phyloP scores from a whole-genome alignment of 1,140 invertebrate genomes.

The Oscheius sp. region DNA sequence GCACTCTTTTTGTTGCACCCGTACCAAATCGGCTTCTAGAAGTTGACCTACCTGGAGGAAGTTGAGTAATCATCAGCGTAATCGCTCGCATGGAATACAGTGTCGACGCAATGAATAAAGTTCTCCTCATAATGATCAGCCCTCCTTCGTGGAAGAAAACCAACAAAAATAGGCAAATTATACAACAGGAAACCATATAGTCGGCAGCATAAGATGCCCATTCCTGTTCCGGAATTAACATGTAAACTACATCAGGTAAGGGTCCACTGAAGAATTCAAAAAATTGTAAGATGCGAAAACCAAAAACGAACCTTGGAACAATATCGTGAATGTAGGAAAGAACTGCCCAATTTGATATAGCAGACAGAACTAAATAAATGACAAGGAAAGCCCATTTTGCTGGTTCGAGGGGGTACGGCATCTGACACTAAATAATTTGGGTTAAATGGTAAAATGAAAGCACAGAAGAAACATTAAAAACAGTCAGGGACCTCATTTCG shows the following conservation, averaged over 20 bases:
- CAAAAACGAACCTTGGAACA: neutral
- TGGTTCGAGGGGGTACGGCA: neutral
- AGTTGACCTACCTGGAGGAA: neutral
- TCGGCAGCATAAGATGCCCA: neutral
- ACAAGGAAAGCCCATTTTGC: neutral
- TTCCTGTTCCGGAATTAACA: neutral
- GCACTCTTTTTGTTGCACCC: no score
- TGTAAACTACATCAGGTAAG: neutral
- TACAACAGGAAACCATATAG: neutral
- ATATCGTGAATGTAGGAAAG: constrained; percentile 1
- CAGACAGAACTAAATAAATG: neutral
- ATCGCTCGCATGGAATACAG: neutral
- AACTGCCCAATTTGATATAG: constrained; percentile 4
- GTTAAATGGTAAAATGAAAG: no score
- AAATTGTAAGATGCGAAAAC: neutral
- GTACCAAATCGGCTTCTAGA: no score
- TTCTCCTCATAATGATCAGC: neutral
- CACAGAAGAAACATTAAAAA: no score
- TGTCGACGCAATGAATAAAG: neutral
- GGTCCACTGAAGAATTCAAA: neutral
- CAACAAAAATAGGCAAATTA: neutral
- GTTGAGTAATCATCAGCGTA: neutral
- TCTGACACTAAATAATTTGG: no score
- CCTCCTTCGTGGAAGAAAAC: constrained; percentile 3
- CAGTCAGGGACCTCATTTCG: no score